These are phyloP conservation scores for Drosophila algonquin DNA, from an alignment of 2,888 invertebrate species.

Conservation along the genomic window DNA sequence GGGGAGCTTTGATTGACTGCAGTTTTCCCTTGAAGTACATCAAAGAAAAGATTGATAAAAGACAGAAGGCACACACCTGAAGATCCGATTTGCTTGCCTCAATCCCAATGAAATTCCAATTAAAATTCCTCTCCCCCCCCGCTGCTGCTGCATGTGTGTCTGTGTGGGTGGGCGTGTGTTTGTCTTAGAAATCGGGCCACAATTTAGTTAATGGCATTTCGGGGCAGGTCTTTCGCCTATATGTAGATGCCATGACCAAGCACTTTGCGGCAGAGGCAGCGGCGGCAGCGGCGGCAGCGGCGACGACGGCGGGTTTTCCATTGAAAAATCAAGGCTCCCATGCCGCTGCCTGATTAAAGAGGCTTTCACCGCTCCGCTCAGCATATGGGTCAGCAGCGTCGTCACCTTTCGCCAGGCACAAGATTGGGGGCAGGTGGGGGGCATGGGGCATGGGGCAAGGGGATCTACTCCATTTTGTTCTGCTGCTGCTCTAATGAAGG, in stretches of 20 bases:
- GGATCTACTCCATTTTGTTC: conserved; percentile 3
- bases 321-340: conserved; percentile 66
- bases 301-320: conserved; percentile 50
- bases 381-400: conserved; percentile 75
- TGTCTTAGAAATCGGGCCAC: conserved; percentile 61
- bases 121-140: conserved; percentile 42
- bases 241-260: conserved; percentile 60
- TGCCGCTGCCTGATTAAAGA: conserved; percentile 64
- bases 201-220: conserved; percentile 69
- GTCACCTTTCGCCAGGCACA: conserved; percentile 70
- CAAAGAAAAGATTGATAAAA: not conserved
- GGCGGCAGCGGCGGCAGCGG: too few species aligned
- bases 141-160: conserved; percentile 20
- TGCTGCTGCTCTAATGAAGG: conserved; percentile 66
- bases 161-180: conserved; percentile 14
- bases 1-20: too few species aligned
- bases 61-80: not conserved
- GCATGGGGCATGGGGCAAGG: too few species aligned
- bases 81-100: conserved; percentile 20
- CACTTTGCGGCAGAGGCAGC: conserved; percentile 37
- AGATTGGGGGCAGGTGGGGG: conserved; percentile 7
- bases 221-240: conserved; percentile 34
- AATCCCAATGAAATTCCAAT: conserved; percentile 63
- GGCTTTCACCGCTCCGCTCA: conserved; percentile 76
- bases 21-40: too few species aligned